Conservation (phyloP, 2,888 invertebrate genomes). For the Polia nebulosa region DNA sequence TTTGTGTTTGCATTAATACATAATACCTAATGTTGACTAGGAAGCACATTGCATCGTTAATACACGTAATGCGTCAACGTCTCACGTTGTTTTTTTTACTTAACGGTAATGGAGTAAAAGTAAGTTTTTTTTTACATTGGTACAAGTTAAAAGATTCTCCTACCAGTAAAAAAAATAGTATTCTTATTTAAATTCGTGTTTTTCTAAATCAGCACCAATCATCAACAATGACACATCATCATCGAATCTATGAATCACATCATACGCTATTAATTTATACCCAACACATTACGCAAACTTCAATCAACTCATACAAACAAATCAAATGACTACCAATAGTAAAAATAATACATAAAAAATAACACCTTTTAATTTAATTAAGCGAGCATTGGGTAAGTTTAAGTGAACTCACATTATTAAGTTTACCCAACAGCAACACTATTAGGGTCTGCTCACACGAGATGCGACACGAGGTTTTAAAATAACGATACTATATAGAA, state of each 20-base stretch:
- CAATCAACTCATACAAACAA: conserved; percentile 21
- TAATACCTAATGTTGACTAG: background rate
- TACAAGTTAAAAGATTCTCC: too few species aligned
- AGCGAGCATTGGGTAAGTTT: conserved; percentile 47
- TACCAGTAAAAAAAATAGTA: background rate
- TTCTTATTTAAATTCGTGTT: background rate
- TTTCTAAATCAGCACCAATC: background rate
- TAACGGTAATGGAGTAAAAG: too few species aligned
- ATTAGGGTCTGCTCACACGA: background rate
- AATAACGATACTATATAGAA: background rate
- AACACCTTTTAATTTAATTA: conserved; percentile 47
- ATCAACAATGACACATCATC: background rate
- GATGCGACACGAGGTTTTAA: background rate
- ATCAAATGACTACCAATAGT: conserved; percentile 15
- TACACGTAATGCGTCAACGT: too few species aligned
- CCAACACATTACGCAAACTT: conserved; percentile 16
- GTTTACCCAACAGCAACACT: conserved; percentile 18
- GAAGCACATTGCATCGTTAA: background rate
- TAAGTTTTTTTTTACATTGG: too few species aligned
- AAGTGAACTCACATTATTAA: conserved; percentile 46
- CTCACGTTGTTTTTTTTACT: background rate
- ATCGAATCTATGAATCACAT: background rate
- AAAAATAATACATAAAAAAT: conserved; percentile 4
- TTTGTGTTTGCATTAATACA: too few species aligned
- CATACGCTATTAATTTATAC: conserved; percentile 1